Evolutionary conservation across 2,888 invertebrate genomes (phyloP).

Genomic region (Mesoligia furuncula): DNA sequence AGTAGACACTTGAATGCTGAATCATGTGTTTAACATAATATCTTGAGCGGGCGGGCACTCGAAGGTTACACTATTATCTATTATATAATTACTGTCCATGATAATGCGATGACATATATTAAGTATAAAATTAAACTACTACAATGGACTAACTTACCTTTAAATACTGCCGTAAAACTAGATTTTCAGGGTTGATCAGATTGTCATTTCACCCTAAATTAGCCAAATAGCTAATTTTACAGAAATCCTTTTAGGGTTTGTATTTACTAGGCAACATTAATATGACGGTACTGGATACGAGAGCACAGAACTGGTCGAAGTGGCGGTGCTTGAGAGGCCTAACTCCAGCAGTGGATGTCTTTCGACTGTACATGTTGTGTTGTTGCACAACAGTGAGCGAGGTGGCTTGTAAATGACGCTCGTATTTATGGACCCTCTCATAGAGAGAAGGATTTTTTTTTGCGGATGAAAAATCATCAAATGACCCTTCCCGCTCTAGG

Average conservation of each 20-base stretch:
- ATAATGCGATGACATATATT: neutral
- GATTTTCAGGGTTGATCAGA: neutral
- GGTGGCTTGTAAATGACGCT: neutral
- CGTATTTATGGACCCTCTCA: neutral
- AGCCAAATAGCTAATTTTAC: no score
- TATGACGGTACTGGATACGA: neutral
- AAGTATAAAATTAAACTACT: neutral
- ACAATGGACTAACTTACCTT: neutral
- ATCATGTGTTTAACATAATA: conserved; percentile 17
- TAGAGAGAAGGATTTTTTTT: neutral
- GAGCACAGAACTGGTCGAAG: neutral
- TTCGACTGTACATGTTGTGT: neutral
- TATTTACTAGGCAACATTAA: neutral
- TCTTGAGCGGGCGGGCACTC: neutral
- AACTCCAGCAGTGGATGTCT: neutral
- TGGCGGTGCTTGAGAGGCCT: neutral
- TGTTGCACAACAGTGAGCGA: neutral
- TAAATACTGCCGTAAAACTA: neutral
- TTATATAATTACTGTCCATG: neutral
- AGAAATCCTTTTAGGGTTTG: neutral
- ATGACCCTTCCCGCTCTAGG: no score
- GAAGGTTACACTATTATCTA: neutral
- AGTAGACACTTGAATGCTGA: neutral
- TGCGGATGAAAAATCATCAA: no score
- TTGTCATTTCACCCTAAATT: no score